Evolutionary conservation across 2,113 vertebrate genomes (phyloP).

Genomic region (Dromaius novaehollandiae): DNA sequence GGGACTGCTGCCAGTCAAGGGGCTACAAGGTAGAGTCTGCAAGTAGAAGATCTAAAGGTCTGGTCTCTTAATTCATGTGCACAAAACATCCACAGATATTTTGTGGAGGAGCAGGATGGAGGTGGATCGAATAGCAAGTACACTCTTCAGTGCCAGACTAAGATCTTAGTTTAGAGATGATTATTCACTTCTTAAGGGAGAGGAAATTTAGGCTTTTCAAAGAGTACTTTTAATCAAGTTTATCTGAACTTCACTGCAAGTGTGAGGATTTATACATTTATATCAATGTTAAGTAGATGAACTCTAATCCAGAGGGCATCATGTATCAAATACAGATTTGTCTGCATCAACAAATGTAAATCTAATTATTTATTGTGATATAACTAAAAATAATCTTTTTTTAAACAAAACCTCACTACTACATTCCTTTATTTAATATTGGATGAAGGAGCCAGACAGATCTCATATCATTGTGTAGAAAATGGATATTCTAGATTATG

Average conservation of each 20-base stretch:
- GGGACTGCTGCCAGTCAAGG: neutral
- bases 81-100: neutral
- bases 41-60: neutral
- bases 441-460: neutral
- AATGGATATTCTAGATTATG: neutral
- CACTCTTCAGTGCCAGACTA: neutral
- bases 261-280: neutral
- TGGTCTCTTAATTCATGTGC: neutral
- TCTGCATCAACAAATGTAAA: neutral
- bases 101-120: neutral
- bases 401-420: neutral
- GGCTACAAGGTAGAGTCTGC: neutral
- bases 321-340: neutral
- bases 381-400: neutral
- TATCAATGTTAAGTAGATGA: neutral
- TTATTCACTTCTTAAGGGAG: neutral
- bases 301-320: neutral
- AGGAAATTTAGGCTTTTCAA: neutral
- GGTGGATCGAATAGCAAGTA: neutral
- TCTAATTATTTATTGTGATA: neutral
- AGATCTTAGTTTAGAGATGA: neutral
- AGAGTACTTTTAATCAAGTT: neutral
- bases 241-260: neutral
- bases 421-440: neutral
- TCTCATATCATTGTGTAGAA: neutral